Evolutionary conservation across 2,797 vertebrate species (phyloP).

Genomic region (Poeciliopsis turneri): DNA sequence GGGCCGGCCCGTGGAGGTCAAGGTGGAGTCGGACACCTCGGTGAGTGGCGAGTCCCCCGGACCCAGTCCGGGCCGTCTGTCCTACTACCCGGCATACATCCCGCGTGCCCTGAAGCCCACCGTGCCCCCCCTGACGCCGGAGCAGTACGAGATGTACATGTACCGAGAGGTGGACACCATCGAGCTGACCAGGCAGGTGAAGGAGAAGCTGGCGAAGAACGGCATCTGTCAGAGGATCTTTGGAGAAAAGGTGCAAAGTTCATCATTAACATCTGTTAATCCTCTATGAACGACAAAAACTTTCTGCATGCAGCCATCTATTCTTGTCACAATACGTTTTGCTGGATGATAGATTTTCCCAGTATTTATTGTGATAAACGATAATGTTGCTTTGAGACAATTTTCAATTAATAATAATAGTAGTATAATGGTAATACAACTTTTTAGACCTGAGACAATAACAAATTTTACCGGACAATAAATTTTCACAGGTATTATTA

Average conservation of each 20-base stretch:
- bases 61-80: constrained; percentile 77
- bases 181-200: constrained; percentile 96
- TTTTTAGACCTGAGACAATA: too few species aligned
- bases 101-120: constrained; percentile 94
- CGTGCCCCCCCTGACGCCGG: constrained; percentile 93
- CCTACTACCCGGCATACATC: constrained; percentile 90
- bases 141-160: constrained; percentile 99
- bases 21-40: constrained; percentile 84
- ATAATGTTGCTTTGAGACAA: too few species aligned
- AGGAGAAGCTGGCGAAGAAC: constrained; percentile 98
- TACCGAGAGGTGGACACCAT: constrained; percentile 98
- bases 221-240: constrained; percentile 99
- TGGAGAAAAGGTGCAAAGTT: constrained; percentile 91
- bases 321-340: too few species aligned
- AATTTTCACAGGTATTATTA: too few species aligned
- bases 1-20: constrained; percentile 83
- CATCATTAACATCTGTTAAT: background rate
- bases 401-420: too few species aligned
- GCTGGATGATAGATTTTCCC: too few species aligned
- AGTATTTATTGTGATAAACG: too few species aligned
- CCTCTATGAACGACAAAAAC: background rate
- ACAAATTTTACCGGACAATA: too few species aligned
- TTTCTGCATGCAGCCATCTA: background rate
- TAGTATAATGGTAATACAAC: too few species aligned
- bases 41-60: constrained; percentile 72